Conservation (phyloP, 2,113 vertebrate genomes). For the Mesocricetus auratus region DNA sequence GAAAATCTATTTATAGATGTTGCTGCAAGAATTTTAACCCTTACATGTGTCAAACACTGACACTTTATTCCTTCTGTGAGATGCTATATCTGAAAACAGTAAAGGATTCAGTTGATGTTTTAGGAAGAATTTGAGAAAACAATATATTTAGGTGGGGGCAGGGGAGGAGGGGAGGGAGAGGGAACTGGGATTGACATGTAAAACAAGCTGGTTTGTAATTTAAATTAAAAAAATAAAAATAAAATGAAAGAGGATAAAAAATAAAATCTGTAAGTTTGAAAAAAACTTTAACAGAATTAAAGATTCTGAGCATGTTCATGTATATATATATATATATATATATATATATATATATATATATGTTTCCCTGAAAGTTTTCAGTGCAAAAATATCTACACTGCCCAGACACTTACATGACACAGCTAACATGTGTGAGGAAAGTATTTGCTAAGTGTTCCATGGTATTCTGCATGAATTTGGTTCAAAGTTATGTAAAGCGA, state of each 20-base stretch:
- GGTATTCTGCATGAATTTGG: background rate
- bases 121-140: background rate
- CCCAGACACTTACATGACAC: background rate
- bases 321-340: too few relatives aligned
- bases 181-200: too few relatives aligned
- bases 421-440: background rate
- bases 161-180: too few relatives aligned
- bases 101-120: rapidly evolving
- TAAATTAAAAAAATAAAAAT: too few relatives aligned
- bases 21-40: background rate
- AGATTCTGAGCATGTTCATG: background rate
- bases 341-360: too few relatives aligned
- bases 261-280: background rate
- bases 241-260: too few relatives aligned
- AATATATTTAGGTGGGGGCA: background rate
- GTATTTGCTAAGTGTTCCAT: background rate
- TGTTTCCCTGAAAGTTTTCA: constrained; percentile 38
- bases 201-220: too few relatives aligned
- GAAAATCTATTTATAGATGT: background rate
- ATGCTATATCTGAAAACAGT: background rate
- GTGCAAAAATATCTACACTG: background rate
- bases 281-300: background rate
- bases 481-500: background rate
- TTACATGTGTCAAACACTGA: background rate
- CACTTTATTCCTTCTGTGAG: background rate